A percentile compares a stretch with the other conserved stretches of the same genome.
These are phyloP conservation scores for Megaceryle maxima DNA, from an alignment of 2,113 vertebrate species.

Conservation along the genomic window DNA sequence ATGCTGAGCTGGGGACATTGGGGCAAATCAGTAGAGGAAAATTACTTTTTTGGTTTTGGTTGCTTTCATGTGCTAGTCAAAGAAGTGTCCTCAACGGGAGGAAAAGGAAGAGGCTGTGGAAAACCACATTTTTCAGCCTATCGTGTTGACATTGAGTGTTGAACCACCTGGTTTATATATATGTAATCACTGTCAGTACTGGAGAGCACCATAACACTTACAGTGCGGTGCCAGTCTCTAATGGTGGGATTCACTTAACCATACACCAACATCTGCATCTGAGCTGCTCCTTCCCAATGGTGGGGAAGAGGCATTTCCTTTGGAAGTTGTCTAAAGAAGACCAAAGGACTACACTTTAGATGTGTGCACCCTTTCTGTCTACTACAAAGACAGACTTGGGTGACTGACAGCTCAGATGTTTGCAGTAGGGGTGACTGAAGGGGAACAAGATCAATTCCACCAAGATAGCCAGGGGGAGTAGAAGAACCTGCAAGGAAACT, in stretches of 20 bases:
- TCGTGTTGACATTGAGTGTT: not conserved
- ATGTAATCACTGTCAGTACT: not conserved
- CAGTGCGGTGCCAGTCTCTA: not conserved
- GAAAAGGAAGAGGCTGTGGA: not conserved
- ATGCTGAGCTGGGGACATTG: not conserved
- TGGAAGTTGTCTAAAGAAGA: not conserved
- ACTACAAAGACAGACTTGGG: not conserved
- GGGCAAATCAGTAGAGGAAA: not conserved
- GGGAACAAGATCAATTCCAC: not conserved
- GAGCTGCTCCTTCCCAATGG: not conserved
- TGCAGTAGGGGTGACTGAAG: not conserved
- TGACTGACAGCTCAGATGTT: not conserved
- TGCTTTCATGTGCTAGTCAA: not conserved
- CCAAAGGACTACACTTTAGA: not conserved
- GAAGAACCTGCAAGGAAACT: not conserved
- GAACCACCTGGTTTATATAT: not conserved
- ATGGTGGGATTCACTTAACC: not conserved
- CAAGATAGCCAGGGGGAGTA: not conserved
- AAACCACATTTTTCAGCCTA: not conserved
- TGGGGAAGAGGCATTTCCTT: not conserved
- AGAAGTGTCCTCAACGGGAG: not conserved
- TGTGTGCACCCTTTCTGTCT: not conserved
- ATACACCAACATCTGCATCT: not conserved
- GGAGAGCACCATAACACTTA: not conserved
- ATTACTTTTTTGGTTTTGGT: not conserved